Conservation (phyloP, 2,113 vertebrate species). For the Oreochromis niloticus region DNA sequence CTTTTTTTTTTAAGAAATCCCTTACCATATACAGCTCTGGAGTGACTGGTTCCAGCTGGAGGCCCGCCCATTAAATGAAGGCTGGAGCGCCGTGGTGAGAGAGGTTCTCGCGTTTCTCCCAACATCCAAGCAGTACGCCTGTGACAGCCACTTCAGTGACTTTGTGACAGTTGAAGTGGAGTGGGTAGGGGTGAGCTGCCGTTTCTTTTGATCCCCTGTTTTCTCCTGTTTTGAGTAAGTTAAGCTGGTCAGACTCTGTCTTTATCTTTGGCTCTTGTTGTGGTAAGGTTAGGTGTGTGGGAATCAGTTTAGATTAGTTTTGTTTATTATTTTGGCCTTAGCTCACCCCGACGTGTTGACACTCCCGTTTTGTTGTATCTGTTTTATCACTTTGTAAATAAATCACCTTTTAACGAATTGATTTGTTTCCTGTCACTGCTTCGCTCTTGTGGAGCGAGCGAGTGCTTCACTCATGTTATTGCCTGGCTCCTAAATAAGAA, state of each 20-base stretch:
- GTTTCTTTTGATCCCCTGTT: background rate
- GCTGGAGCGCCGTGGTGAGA: background rate
- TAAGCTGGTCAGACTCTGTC: accelerated
- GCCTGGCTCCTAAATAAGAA: background rate
- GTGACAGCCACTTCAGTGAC: background rate
- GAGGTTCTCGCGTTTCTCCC: background rate
- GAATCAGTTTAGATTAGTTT: accelerated
- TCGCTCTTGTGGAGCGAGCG: accelerated
- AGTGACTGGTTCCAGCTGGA: background rate
- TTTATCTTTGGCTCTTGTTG: background rate
- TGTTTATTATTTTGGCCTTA: background rate
- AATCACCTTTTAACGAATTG: background rate
- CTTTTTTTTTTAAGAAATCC: too few species aligned
- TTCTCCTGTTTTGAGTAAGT: background rate
- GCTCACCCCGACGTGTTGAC: background rate
- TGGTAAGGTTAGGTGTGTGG: background rate
- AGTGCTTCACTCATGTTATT: background rate
- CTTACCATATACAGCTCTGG: background rate
- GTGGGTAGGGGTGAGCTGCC: background rate
- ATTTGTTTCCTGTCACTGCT: background rate
- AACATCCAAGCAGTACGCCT: background rate
- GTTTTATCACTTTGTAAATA: background rate
- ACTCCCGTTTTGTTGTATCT: background rate
- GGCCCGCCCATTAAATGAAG: background rate
- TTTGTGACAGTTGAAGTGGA: background rate